A percentile compares a stretch with the other conserved stretches of the same genome.
phyloP scores from a whole-genome alignment of 2,888 invertebrate genomes.

The Idaea biselata region DNA sequence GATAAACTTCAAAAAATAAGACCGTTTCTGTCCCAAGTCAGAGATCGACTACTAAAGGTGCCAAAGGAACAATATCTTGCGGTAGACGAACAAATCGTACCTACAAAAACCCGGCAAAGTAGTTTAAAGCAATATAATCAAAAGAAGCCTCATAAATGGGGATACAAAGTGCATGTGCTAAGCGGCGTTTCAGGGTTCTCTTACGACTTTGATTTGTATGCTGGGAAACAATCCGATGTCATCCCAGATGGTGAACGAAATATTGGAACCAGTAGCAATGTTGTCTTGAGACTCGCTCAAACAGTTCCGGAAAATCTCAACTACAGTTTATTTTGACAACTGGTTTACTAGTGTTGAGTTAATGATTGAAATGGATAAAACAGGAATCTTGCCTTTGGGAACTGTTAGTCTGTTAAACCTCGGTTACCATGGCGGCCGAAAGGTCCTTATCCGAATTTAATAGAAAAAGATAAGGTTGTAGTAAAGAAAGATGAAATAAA shows the following conservation, averaged over 20 bases:
- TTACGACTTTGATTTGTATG: constrained; percentile 33
- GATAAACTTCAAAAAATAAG: constrained; percentile 31
- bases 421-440: too few species aligned
- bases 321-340: constrained; percentile 29
- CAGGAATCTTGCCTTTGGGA: constrained; percentile 22
- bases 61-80: constrained; percentile 40
- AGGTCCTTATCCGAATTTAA: too few species aligned
- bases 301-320: constrained; percentile 24
- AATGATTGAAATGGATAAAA: constrained; percentile 21
- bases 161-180: constrained; percentile 30
- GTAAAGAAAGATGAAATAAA: too few species aligned
- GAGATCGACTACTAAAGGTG: constrained; percentile 23
- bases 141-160: constrained; percentile 36
- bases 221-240: constrained; percentile 22
- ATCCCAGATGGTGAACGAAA: constrained; percentile 6
- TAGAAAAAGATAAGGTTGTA: too few species aligned
- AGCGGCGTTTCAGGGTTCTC: constrained; percentile 31
- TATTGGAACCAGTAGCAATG: constrained; percentile 22
- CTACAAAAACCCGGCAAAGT: constrained; percentile 31
- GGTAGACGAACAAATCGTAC: constrained; percentile 45
- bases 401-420: too few species aligned
- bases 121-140: constrained; percentile 18
- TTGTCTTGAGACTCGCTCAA: constrained; percentile 21
- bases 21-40: constrained; percentile 25
- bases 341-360: constrained; percentile 27